Conservation (phyloP, 2,797 vertebrate species). For the Syncerus caffer region DNA sequence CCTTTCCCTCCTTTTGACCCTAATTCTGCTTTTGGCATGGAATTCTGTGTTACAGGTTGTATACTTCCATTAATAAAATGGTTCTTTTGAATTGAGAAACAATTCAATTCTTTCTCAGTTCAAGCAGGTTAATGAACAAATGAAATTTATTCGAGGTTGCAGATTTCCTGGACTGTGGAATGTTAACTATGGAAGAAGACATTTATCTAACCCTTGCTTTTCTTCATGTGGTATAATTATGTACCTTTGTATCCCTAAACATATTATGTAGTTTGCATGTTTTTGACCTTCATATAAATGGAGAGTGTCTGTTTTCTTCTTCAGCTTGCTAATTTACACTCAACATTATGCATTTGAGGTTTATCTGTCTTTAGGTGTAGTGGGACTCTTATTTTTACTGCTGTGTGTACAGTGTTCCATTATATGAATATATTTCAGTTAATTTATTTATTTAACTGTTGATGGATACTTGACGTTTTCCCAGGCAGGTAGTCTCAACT, state of each 20-base stretch:
- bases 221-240: neutral
- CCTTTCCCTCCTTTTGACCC: neutral
- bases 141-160: neutral
- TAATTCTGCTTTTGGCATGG: neutral
- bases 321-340: neutral
- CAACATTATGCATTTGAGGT: neutral
- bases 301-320: constrained; percentile 2
- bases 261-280: neutral
- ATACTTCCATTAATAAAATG: neutral
- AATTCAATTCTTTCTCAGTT: neutral
- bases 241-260: neutral
- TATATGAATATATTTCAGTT: neutral
- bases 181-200: neutral
- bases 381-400: neutral
- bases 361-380: neutral
- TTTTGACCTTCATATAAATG: neutral
- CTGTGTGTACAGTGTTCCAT: neutral
- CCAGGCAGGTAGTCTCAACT: neutral
- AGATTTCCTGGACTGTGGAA: neutral
- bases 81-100: neutral
- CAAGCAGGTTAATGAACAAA: constrained; percentile 6
- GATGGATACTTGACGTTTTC: neutral
- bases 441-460: neutral
- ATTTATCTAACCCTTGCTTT: constrained; percentile 3
- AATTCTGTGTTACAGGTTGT: neutral